phyloP scores from a whole-genome alignment of 2,888 invertebrate species.

The Neoascia interrupta region DNA sequence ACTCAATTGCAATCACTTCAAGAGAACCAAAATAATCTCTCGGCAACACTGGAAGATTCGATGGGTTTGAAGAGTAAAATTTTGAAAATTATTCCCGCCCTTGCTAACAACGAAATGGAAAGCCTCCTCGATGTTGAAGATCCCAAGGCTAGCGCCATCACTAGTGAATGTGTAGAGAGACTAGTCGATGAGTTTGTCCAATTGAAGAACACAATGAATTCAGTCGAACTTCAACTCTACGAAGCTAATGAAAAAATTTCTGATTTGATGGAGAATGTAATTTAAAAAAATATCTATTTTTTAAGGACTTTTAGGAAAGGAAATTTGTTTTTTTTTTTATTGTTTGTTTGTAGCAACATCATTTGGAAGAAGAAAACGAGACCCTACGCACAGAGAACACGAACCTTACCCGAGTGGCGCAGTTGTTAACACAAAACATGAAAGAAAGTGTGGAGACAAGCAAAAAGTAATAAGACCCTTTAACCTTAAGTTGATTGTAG shows the following conservation, averaged over 20 bases:
- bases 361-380: slow-evolving; percentile 78
- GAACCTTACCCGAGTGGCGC: slow-evolving; percentile 78
- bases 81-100: slow-evolving; percentile 76
- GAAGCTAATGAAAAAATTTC: slow-evolving; percentile 80
- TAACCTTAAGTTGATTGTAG: too few relatives aligned
- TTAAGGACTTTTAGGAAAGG: not conserved
- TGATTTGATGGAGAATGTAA: slow-evolving; percentile 78
- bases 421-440: slow-evolving; percentile 78
- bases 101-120: slow-evolving; percentile 76
- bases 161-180: slow-evolving; percentile 76
- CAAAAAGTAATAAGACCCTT: slow-evolving; percentile 79
- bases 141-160: slow-evolving; percentile 72
- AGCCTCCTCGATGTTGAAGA: slow-evolving; percentile 76
- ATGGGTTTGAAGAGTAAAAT: slow-evolving; percentile 76
- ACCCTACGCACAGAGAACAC: slow-evolving; percentile 77
- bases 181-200: slow-evolving; percentile 77
- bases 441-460: slow-evolving; percentile 79
- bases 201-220: slow-evolving; percentile 75
- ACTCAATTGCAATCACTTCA: slow-evolving; percentile 73
- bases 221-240: slow-evolving; percentile 78
- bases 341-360: slow-evolving; percentile 76
- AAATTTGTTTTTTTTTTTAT: too few relatives aligned
- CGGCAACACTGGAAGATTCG: slow-evolving; percentile 71
- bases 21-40: slow-evolving; percentile 69
- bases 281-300: slow-evolving; percentile 27